These are phyloP conservation scores for Kryptolebias marmoratus DNA, from an alignment of 2,113 vertebrate genomes.

Conservation along the genomic window DNA sequence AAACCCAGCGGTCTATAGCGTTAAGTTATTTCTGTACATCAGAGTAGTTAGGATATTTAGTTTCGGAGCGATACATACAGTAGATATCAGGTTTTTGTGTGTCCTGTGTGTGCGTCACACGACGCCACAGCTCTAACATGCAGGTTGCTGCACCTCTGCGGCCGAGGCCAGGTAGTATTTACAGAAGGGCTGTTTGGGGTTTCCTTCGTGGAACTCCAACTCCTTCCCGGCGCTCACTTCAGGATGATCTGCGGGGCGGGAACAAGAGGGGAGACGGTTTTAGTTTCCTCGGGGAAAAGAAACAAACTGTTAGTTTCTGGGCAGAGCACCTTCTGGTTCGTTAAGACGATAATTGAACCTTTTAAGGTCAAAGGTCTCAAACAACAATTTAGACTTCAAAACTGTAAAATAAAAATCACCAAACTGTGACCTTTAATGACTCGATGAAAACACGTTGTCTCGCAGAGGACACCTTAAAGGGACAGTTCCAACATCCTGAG, in stretches of 20 bases:
- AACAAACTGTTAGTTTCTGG: too few relatives aligned
- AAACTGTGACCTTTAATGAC: too few relatives aligned
- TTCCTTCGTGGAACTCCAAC: conserved; percentile 90
- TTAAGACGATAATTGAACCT: too few relatives aligned
- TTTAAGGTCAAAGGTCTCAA: too few relatives aligned
- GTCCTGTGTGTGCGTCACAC: conserved; percentile 65
- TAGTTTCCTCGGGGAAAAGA: not conserved
- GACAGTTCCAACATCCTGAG: not conserved
- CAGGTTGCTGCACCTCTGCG: conserved; percentile 98
- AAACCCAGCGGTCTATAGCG: conserved; percentile 67
- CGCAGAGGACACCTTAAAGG: not conserved
- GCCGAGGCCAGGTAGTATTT: conserved; percentile 96
- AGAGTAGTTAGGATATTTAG: conserved; percentile 66
- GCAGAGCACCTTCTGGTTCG: too few relatives aligned
- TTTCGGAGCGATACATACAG: conserved; percentile 74
- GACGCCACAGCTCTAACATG: conserved; percentile 85
- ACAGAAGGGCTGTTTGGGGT: conserved; percentile 93
- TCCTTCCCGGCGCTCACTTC: conserved; percentile 89
- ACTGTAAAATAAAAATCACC: too few relatives aligned
- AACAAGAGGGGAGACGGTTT: conserved; percentile 13
- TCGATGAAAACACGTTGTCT: too few relatives aligned
- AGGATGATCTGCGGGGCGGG: conserved; percentile 91
- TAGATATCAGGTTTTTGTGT: conserved; percentile 53
- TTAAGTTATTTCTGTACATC: conserved; percentile 73
- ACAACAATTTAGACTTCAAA: too few relatives aligned